phyloP scores from a whole-genome alignment of 92 coral and sea anemone species.

The Hydrozoanthus gracilis region DNA sequence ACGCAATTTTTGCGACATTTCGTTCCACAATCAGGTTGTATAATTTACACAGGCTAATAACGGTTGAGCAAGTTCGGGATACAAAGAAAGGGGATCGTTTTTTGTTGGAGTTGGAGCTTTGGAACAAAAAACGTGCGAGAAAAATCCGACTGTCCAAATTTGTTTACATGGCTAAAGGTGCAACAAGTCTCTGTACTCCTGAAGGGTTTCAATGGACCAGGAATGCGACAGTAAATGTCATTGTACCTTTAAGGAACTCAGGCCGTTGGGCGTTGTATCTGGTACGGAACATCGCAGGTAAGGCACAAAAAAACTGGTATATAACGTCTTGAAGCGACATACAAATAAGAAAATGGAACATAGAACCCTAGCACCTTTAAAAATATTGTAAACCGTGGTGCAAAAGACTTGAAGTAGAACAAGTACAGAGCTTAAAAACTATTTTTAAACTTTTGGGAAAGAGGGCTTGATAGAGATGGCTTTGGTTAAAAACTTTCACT shows the following conservation, averaged over 20 bases:
- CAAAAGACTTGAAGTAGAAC: too few relatives aligned
- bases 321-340: neutral
- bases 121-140: constrained; percentile 58
- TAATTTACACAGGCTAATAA: constrained; percentile 53
- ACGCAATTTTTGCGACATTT: too few relatives aligned
- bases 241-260: constrained; percentile 86
- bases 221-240: constrained; percentile 75
- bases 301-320: neutral
- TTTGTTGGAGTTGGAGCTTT: constrained; percentile 74
- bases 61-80: constrained; percentile 80
- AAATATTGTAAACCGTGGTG: too few relatives aligned
- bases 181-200: constrained; percentile 75
- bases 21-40: constrained; percentile 33
- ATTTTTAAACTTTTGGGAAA: too few relatives aligned
- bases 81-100: constrained; percentile 81
- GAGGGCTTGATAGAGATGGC: too few relatives aligned
- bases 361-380: too few relatives aligned
- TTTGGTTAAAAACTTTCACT: too few relatives aligned
- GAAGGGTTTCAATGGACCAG: constrained; percentile 82
- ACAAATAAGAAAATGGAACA: too few relatives aligned
- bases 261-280: constrained; percentile 95
- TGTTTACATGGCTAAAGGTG: constrained; percentile 70
- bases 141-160: constrained; percentile 73
- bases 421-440: too few relatives aligned
- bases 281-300: constrained; percentile 88